Evolutionary conservation across 2,797 vertebrate genomes (phyloP).

Genomic region (Pipistrellus pipistrellus): DNA sequence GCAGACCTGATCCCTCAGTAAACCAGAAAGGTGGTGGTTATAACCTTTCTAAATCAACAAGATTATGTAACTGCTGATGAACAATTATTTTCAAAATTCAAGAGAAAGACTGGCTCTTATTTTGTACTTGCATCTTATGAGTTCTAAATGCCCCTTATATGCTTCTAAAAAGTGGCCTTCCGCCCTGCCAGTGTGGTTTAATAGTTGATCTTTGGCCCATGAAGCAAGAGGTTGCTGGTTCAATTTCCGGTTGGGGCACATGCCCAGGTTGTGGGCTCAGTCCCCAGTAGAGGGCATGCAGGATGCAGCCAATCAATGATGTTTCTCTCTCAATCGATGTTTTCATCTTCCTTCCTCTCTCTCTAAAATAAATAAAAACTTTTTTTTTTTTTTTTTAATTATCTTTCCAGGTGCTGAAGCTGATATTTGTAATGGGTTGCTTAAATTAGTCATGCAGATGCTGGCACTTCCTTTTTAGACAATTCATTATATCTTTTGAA

Average conservation of each 20-base stretch:
- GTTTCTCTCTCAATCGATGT: too few relatives aligned
- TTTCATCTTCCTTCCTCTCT: too few relatives aligned
- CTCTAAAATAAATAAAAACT: too few relatives aligned
- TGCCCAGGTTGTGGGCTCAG: too few relatives aligned
- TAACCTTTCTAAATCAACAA: neutral
- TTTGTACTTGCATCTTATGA: neutral
- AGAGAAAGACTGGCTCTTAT: conserved; percentile 15
- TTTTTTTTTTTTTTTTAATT: too few relatives aligned
- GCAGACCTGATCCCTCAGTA: neutral
- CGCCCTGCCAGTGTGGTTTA: too few relatives aligned
- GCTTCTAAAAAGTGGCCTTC: neutral
- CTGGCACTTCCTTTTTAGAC: conserved; percentile 13
- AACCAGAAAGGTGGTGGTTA: conserved; percentile 3
- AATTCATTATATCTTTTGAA: neutral
- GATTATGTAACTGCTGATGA: neutral
- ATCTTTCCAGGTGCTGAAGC: neutral
- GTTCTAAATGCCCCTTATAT: neutral
- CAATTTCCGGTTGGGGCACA: too few relatives aligned
- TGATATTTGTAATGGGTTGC: neutral
- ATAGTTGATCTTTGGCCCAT: too few relatives aligned
- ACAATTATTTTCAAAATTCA: conserved; percentile 10
- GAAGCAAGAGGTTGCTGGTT: too few relatives aligned
- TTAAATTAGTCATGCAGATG: conserved; percentile 10
- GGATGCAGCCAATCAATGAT: too few relatives aligned
- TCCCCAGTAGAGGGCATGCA: too few relatives aligned